These are phyloP conservation scores for Capreolus pygargus DNA, from an alignment of 2,113 vertebrate genomes.

Conservation along the genomic window DNA sequence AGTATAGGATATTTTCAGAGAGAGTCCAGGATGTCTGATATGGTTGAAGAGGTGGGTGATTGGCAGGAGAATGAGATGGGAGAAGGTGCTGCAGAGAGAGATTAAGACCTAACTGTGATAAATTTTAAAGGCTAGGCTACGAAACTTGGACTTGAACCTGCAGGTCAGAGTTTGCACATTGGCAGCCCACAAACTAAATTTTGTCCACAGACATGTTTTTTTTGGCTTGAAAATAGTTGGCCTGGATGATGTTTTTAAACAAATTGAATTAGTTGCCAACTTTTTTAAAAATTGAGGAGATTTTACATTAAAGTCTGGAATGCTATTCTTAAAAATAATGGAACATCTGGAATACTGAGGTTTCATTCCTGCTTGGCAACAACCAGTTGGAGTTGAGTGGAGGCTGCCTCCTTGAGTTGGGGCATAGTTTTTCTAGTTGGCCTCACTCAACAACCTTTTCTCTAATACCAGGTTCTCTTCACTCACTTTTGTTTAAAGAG, in stretches of 20 bases:
- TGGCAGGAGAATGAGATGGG: background rate
- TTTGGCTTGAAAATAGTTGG: background rate
- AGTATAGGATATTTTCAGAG: background rate
- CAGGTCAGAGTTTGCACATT: background rate
- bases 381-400: background rate
- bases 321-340: constrained; percentile 31
- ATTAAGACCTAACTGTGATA: background rate
- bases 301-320: constrained; percentile 37
- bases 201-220: background rate
- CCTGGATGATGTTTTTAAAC: background rate
- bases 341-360: background rate
- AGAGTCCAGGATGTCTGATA: background rate
- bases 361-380: background rate
- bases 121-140: background rate
- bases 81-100: background rate
- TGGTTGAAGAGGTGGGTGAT: background rate
- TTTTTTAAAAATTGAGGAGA: background rate
- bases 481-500: background rate
- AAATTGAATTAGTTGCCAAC: background rate
- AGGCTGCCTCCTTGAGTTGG: background rate
- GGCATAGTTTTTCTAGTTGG: background rate
- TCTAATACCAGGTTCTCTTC: background rate
- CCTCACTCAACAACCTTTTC: background rate
- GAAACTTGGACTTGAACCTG: constrained; percentile 1
- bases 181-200: background rate